Evolutionary conservation across 2,113 vertebrate genomes (phyloP).

Genomic region (Tenrec ecaudatus): DNA sequence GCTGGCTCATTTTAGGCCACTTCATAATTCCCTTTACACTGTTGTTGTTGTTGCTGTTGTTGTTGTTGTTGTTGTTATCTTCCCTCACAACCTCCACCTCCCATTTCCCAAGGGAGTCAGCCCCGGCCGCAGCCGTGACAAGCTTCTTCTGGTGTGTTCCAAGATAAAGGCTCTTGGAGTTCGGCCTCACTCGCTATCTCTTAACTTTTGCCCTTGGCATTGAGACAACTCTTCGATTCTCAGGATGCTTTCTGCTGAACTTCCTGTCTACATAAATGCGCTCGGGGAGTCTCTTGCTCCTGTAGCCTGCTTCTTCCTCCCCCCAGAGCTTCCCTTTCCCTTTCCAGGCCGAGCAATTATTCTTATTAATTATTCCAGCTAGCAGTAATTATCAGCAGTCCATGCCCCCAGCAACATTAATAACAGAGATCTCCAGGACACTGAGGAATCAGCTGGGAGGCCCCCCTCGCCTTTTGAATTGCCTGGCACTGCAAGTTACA

Average conservation of each 20-base stretch:
- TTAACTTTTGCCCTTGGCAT: slow-evolving; percentile 89
- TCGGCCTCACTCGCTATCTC: slow-evolving; percentile 78
- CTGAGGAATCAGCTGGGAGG: slow-evolving; percentile 88
- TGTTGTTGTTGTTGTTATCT: slow-evolving; percentile 31
- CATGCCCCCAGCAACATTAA: slow-evolving; percentile 89
- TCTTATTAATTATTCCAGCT: slow-evolving; percentile 92
- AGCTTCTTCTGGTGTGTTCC: slow-evolving; percentile 70
- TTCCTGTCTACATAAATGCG: slow-evolving; percentile 88
- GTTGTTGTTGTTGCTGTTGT: slow-evolving; percentile 14
- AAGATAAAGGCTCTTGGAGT: slow-evolving; percentile 74
- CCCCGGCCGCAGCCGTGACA: slow-evolving; percentile 52
- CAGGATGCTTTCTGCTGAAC: slow-evolving; percentile 87
- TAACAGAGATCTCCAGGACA: slow-evolving; percentile 89
- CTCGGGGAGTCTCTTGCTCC: slow-evolving; percentile 87
- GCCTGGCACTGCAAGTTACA: slow-evolving; percentile 78
- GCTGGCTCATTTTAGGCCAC: slow-evolving; percentile 61
- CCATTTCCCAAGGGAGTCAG: slow-evolving; percentile 56
- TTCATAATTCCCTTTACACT: slow-evolving; percentile 55
- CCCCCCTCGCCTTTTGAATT: slow-evolving; percentile 82
- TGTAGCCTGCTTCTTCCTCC: slow-evolving; percentile 86
- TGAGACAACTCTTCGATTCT: slow-evolving; percentile 86
- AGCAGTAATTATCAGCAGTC: slow-evolving; percentile 91
- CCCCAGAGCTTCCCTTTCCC: slow-evolving; percentile 88
- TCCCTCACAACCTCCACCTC: slow-evolving; percentile 29
- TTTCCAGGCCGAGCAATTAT: slow-evolving; percentile 89